Evolutionary conservation across 1,140 invertebrate genomes (phyloP).

Genomic region (Saxidomus purpurata): DNA sequence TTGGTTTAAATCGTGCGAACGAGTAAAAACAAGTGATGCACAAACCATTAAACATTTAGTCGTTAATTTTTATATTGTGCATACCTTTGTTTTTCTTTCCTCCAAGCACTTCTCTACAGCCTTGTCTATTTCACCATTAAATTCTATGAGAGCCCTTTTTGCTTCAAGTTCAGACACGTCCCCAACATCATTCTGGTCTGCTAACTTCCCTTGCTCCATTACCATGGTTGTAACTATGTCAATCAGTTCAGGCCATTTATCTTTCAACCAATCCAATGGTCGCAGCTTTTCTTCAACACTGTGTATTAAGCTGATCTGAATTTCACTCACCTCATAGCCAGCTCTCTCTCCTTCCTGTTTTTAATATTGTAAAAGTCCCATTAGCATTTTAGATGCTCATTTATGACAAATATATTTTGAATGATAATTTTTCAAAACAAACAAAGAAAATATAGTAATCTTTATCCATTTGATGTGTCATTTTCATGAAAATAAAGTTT

Average conservation of each 20-base stretch:
- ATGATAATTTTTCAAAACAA: no score
- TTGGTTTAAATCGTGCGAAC: no score
- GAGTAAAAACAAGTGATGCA: no score
- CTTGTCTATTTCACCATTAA: slow-evolving; percentile 15
- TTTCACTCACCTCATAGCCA: slow-evolving; percentile 31
- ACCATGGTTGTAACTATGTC: slow-evolving; percentile 34
- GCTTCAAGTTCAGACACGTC: slow-evolving; percentile 49
- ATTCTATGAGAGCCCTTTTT: slow-evolving; percentile 1
- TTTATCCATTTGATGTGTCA: no score
- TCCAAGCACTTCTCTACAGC: slow-evolving; percentile 48
- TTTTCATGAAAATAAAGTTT: no score
- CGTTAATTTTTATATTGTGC: no score
- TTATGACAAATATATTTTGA: no score
- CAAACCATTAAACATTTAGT: no score
- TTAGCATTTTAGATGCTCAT: no score
- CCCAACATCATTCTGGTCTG: slow-evolving; percentile 49
- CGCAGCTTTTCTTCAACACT: not conserved
- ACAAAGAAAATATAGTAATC: no score
- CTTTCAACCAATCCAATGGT: slow-evolving; percentile 47
- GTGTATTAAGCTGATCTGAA: slow-evolving; percentile 30
- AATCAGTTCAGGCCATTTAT: slow-evolving; percentile 24
- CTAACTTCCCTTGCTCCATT: slow-evolving; percentile 2
- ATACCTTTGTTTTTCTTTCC: slow-evolving; percentile 56
- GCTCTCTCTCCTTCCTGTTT: slow-evolving; percentile 23
- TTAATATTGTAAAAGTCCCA: not conserved